These are phyloP conservation scores for Globodera rostochiensis DNA, from an alignment of 1,140 invertebrate genomes.

Conservation along the genomic window DNA sequence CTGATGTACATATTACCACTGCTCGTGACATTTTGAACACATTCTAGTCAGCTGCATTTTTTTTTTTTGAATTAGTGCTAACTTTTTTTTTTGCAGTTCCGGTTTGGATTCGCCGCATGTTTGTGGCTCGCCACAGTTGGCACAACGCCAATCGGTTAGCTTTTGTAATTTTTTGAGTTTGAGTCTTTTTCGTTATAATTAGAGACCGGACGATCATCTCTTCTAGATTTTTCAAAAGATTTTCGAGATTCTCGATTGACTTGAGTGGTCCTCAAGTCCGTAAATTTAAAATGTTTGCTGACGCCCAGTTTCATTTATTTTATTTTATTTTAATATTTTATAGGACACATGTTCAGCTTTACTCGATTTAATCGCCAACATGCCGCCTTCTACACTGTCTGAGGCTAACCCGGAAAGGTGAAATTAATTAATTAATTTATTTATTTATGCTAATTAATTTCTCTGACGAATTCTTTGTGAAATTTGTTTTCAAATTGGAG, in stretches of 20 bases:
- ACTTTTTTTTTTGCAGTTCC: slow-evolving; percentile 35
- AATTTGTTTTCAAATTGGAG: no score
- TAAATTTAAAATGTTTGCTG: no score
- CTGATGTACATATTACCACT: slow-evolving; percentile 59
- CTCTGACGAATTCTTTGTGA: no score
- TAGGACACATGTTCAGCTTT: slow-evolving; percentile 36
- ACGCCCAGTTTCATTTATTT: not conserved
- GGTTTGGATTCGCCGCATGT: slow-evolving; percentile 60
- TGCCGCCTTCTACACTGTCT: slow-evolving; percentile 31
- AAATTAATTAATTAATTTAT: not conserved
- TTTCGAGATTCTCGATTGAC: no score
- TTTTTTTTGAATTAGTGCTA: not conserved
- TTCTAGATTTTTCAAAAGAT: not conserved
- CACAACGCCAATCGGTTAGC: slow-evolving; percentile 46
- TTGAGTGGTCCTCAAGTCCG: no score
- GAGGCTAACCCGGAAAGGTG: slow-evolving; percentile 28
- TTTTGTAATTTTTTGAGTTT: not conserved
- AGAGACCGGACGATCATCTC: not conserved
- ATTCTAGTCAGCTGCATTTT: not conserved
- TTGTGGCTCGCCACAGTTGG: slow-evolving; percentile 59
- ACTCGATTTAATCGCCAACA: slow-evolving; percentile 67
- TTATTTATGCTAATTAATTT: no score
- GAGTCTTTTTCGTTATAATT: no score
- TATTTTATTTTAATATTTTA: slow-evolving; percentile 7
- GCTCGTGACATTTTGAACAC: slow-evolving; percentile 51